phyloP scores from a whole-genome alignment of 2,113 vertebrate genomes.

The Willisornis vidua region DNA sequence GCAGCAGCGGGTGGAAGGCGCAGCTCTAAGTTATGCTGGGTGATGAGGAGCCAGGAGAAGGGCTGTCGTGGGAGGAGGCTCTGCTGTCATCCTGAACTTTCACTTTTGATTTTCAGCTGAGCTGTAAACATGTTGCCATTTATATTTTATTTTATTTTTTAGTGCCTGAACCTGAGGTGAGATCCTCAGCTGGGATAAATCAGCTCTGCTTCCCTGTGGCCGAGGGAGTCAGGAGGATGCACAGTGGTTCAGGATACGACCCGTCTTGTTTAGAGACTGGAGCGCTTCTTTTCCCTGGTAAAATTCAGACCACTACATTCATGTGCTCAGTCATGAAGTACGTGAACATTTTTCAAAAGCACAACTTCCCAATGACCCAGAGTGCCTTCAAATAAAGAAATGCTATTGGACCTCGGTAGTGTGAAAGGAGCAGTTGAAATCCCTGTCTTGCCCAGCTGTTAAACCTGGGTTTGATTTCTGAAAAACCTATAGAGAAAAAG shows the following conservation, averaged over 20 bases:
- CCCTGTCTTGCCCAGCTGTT: slow-evolving; percentile 53
- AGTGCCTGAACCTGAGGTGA: neutral
- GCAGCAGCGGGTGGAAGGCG: neutral
- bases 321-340: slow-evolving; percentile 18
- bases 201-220: neutral
- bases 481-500: slow-evolving; percentile 64
- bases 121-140: neutral
- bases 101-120: slow-evolving; percentile 53
- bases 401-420: neutral
- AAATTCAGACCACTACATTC: slow-evolving; percentile 3
- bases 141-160: neutral
- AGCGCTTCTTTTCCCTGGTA: neutral
- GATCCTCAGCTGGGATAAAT: slow-evolving; percentile 47
- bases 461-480: slow-evolving; percentile 69
- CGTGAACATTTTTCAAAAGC: slow-evolving; percentile 55
- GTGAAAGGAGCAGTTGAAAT: slow-evolving; percentile 46
- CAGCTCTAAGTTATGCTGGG: neutral
- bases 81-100: slow-evolving; percentile 30
- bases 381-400: slow-evolving; percentile 46
- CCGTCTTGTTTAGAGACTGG: neutral
- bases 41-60: neutral
- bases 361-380: slow-evolving; percentile 42
- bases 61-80: neutral
- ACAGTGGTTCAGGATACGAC: neutral
- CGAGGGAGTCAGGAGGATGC: neutral